These are phyloP conservation scores for Drosophila eugracilis DNA, from an alignment of 1,140 invertebrate genomes.

Conservation along the genomic window DNA sequence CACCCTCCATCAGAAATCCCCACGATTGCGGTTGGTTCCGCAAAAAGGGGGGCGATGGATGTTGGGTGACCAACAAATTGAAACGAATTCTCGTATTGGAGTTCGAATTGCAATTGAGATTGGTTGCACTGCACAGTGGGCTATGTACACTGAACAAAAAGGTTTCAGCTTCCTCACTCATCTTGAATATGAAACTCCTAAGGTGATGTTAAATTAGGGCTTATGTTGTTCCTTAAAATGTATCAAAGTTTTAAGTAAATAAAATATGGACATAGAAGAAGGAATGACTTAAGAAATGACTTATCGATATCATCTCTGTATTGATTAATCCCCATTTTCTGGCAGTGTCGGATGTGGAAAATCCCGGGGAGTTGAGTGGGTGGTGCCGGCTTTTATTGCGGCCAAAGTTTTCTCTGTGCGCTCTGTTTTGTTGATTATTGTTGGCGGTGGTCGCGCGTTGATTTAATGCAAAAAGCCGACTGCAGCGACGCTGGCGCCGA, in stretches of 20 bases:
- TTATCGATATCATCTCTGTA: no score
- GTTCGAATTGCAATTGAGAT: conserved; percentile 82
- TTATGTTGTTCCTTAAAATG: no score
- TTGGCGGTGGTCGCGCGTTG: conserved; percentile 68
- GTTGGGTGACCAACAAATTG: conserved; percentile 72
- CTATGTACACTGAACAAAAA: background rate
- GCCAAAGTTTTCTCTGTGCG: conserved; percentile 41
- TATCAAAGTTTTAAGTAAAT: no score
- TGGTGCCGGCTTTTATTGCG: conserved; percentile 53
- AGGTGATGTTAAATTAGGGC: no score
- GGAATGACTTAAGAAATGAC: no score
- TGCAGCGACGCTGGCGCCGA: conserved; percentile 23
- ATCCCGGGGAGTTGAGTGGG: background rate
- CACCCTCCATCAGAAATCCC: conserved; percentile 10
- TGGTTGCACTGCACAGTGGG: conserved; percentile 56
- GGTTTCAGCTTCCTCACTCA: no score
- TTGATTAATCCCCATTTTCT: background rate
- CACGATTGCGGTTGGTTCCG: conserved; percentile 53
- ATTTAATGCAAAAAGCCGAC: conserved; percentile 79
- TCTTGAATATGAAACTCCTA: no score
- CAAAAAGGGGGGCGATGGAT: conserved; percentile 24
- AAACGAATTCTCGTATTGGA: conserved; percentile 78
- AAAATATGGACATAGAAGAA: no score
- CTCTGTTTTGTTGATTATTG: conserved; percentile 77
- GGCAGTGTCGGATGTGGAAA: conserved; percentile 3